Percentiles rank a stretch among this genome's conserved stretches.
These are phyloP conservation scores for Semotilus atromaculatus DNA, from an alignment of 2,797 vertebrate genomes.

Conservation along the genomic window DNA sequence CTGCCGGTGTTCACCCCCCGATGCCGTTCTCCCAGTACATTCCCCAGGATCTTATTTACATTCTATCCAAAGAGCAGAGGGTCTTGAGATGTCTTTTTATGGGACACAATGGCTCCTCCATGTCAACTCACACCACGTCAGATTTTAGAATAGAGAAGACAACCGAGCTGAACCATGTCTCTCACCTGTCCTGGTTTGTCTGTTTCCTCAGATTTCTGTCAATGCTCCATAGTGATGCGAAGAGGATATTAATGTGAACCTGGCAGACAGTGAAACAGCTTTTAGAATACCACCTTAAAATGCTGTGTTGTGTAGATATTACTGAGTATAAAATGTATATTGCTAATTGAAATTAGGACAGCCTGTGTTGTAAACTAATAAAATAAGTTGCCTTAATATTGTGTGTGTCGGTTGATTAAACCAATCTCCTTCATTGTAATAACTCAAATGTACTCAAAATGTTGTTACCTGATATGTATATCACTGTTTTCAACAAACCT, in stretches of 20 bases:
- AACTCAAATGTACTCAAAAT: too few species aligned
- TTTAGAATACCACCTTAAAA: not conserved
- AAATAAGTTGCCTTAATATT: too few species aligned
- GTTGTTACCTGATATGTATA: too few species aligned
- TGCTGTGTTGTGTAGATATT: not conserved
- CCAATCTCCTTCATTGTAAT: too few species aligned
- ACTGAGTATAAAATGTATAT: not conserved
- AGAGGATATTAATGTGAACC: not conserved
- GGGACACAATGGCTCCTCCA: constrained; percentile 46
- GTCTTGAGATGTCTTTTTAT: constrained; percentile 60
- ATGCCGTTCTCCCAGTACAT: constrained; percentile 61
- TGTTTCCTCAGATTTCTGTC: constrained; percentile 21
- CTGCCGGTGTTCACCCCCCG: constrained; percentile 60
- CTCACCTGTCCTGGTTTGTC: constrained; percentile 46
- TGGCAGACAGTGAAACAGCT: not conserved
- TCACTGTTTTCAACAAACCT: not conserved
- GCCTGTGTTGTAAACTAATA: not conserved
- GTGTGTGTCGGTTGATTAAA: too few species aligned
- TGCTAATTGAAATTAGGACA: not conserved
- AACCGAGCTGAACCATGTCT: constrained; percentile 58
- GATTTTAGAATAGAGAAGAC: constrained; percentile 42
- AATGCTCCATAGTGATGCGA: not conserved
- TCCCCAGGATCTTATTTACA: constrained; percentile 72
- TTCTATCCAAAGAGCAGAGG: constrained; percentile 63
- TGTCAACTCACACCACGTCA: constrained; percentile 35